Conservation (phyloP, 2,113 vertebrate species). For the Ophiodon elongatus region DNA sequence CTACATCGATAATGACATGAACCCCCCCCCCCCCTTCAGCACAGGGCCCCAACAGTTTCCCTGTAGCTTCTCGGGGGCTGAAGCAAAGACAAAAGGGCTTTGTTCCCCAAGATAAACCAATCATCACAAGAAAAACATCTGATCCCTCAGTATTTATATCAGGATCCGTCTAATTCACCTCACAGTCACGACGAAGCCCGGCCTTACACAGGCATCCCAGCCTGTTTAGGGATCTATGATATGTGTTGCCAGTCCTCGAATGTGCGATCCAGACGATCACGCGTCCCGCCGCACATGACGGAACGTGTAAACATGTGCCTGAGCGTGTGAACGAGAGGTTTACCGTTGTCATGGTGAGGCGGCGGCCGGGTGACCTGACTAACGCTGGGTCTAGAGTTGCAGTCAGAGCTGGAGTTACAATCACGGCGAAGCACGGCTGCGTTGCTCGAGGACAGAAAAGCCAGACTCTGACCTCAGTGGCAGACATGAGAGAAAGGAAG, state of each 20-base stretch:
- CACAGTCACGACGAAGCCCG: slow-evolving; percentile 35
- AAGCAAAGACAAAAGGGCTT: slow-evolving; percentile 62
- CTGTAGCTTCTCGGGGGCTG: slow-evolving; percentile 38
- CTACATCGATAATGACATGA: slow-evolving; percentile 69
- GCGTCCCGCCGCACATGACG: slow-evolving; percentile 14
- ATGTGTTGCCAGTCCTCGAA: slow-evolving; percentile 6
- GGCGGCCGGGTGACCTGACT: slow-evolving; percentile 34
- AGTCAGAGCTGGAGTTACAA: slow-evolving; percentile 64
- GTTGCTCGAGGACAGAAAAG: slow-evolving; percentile 66
- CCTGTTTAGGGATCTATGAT: background rate
- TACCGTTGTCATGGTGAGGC: slow-evolving; percentile 24
- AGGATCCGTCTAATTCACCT: slow-evolving; percentile 55
- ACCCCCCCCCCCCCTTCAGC: slow-evolving; percentile 38
- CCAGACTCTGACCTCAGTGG: slow-evolving; percentile 70
- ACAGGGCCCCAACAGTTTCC: slow-evolving; percentile 21
- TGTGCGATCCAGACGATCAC: background rate
- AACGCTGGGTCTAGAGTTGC: slow-evolving; percentile 51
- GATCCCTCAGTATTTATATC: slow-evolving; percentile 59
- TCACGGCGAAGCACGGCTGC: slow-evolving; percentile 31
- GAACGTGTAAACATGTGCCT: slow-evolving; percentile 24
- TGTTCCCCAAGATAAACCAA: slow-evolving; percentile 60
- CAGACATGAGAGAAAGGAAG: slow-evolving; percentile 54
- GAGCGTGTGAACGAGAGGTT: slow-evolving; percentile 31
- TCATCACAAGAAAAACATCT: slow-evolving; percentile 63
- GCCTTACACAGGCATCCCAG: background rate